A percentile compares a stretch with the other conserved stretches of the same genome.
phyloP scores from a whole-genome alignment of 2,888 invertebrate genomes.

The Acheta domesticus region DNA sequence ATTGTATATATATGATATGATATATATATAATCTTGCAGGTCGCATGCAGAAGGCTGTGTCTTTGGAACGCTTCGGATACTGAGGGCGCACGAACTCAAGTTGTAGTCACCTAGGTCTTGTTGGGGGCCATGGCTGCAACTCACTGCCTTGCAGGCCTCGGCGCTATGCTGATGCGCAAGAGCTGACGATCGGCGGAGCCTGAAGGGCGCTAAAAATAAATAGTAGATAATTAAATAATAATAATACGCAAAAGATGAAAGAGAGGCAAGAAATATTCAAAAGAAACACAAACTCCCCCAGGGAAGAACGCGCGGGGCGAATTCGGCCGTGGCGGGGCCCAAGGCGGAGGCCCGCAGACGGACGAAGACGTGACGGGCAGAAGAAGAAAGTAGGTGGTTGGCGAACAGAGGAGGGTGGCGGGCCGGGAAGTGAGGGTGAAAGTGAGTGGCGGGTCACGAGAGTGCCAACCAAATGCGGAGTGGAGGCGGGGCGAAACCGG shows the following conservation, averaged over 20 bases:
- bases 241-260: slow-evolving; percentile 18
- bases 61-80: slow-evolving; percentile 11
- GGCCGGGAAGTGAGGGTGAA: no score
- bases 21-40: slow-evolving; percentile 18
- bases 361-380: not conserved
- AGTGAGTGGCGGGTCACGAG: no score
- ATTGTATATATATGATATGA: slow-evolving; percentile 18
- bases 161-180: slow-evolving; percentile 18
- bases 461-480: no score
- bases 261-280: not conserved
- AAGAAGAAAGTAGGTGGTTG: not conserved
- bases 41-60: slow-evolving; percentile 18
- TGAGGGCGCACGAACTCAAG: slow-evolving; percentile 7
- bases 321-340: not conserved
- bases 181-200: slow-evolving; percentile 6
- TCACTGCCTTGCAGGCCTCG: slow-evolving; percentile 18
- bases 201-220: slow-evolving; percentile 18
- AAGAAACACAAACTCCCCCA: not conserved
- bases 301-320: slow-evolving; percentile 1
- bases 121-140: slow-evolving; percentile 18
- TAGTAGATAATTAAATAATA: slow-evolving; percentile 18
- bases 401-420: no score
- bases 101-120: slow-evolving; percentile 1
- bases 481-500: no score
- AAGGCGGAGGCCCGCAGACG: not conserved